A percentile compares a stretch with the other conserved stretches of the same genome.
Evolutionary conservation across 2,888 invertebrate species (phyloP).

Genomic region (Gandaritis pyraliata): DNA sequence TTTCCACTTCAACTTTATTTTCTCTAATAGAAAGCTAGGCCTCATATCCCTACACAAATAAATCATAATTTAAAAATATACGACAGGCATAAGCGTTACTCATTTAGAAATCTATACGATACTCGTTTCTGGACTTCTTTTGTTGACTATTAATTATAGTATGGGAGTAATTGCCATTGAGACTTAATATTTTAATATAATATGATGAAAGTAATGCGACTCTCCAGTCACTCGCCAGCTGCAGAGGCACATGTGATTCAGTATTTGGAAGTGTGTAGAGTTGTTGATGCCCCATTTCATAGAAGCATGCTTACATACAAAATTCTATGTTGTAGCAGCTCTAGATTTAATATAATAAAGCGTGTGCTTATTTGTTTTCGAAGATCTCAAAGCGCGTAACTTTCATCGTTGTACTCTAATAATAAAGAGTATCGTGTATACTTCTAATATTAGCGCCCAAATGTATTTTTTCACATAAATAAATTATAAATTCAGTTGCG

Average conservation of each 20-base stretch:
- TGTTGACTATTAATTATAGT: conserved; percentile 38
- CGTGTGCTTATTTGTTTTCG: too few relatives aligned
- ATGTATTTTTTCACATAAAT: conserved; percentile 46
- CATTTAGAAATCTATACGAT: conserved; percentile 53
- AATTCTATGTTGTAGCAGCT: too few relatives aligned
- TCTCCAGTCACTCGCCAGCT: too few relatives aligned
- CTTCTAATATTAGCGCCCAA: conserved; percentile 48
- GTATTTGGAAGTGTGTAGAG: too few relatives aligned
- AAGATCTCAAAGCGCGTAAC: too few relatives aligned
- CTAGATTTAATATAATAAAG: too few relatives aligned
- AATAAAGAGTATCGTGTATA: conserved; percentile 49
- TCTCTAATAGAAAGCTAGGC: conserved; percentile 73
- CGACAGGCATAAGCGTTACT: conserved; percentile 46
- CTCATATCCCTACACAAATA: conserved; percentile 52
- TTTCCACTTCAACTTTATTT: conserved; percentile 58
- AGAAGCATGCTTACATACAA: too few relatives aligned
- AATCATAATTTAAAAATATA: conserved; percentile 40
- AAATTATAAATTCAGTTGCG: conserved; percentile 43
- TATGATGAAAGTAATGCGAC: neutral
- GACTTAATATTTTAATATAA: neutral
- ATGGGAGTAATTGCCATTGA: conserved; percentile 43
- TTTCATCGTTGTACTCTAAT: neutral
- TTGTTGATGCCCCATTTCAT: too few relatives aligned
- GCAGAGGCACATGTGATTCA: too few relatives aligned
- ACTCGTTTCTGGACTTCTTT: conserved; percentile 44